Conservation (phyloP, 1,140 invertebrate genomes). For the Uloborus diversus region DNA sequence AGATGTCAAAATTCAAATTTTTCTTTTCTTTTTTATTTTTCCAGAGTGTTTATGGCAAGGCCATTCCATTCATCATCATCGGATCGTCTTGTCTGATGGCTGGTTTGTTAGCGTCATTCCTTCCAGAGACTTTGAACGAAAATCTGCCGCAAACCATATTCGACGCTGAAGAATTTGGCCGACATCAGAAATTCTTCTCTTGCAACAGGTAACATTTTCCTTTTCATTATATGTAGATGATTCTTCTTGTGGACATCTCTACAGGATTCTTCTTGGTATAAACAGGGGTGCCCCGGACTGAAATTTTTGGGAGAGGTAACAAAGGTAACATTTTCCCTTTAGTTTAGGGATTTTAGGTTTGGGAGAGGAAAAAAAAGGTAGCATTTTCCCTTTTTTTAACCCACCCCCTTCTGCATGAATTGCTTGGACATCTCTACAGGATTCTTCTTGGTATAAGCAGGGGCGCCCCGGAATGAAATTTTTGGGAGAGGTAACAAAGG, state of each 20-base stretch:
- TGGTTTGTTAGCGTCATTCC: slow-evolving; percentile 60
- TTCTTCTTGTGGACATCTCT: background rate
- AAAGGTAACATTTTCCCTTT: background rate
- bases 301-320: background rate
- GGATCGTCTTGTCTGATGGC: slow-evolving; percentile 60
- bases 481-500: background rate
- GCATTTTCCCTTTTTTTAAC: background rate
- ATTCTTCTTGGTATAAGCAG: background rate
- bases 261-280: background rate
- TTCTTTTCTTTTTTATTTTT: background rate
- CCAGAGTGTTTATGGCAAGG: slow-evolving; percentile 58
- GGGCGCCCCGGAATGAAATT: background rate
- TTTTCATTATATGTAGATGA: background rate
- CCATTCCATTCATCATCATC: slow-evolving; percentile 63
- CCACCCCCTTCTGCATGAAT: too few relatives aligned
- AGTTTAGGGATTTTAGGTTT: background rate
- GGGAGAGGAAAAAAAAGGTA: background rate
- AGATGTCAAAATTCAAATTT: too few relatives aligned
- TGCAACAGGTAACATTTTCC: slow-evolving; percentile 30
- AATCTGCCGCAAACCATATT: slow-evolving; percentile 60
- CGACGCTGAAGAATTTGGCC: slow-evolving; percentile 64
- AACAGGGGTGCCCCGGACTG: background rate
- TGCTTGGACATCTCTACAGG: background rate
- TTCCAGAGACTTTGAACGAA: slow-evolving; percentile 63
- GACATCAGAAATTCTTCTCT: slow-evolving; percentile 56